Evolutionary conservation across 2,888 invertebrate species (phyloP).

Genomic region (Pristionchus maxplancki): DNA sequence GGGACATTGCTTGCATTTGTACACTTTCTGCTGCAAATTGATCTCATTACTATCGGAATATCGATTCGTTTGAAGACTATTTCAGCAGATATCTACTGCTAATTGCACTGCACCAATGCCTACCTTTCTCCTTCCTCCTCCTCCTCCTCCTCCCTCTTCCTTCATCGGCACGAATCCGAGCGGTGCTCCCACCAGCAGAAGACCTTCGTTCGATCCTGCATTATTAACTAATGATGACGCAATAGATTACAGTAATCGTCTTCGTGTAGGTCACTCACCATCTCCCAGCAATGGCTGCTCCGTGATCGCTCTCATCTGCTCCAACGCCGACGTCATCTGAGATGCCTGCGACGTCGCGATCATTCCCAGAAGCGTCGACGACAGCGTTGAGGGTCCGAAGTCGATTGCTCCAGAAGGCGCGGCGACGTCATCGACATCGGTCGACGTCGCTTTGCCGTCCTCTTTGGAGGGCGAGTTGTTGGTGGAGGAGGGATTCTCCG

Average conservation of each 20-base stretch:
- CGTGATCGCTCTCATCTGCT: slow-evolving; percentile 80
- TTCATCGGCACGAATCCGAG: neutral
- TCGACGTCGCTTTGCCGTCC: too few relatives aligned
- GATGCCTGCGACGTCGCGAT: neutral
- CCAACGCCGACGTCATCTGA: slow-evolving; percentile 61
- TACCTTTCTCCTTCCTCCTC: slow-evolving; percentile 67
- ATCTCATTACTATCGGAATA: neutral
- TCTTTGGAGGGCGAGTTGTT: neutral
- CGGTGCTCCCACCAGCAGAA: slow-evolving; percentile 82
- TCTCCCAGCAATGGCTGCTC: slow-evolving; percentile 81
- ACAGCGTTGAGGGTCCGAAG: slow-evolving; percentile 43
- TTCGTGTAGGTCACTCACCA: neutral
- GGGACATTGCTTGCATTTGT: slow-evolving; percentile 93
- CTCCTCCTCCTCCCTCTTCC: slow-evolving; percentile 55
- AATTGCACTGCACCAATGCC: too few relatives aligned
- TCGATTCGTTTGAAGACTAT: neutral
- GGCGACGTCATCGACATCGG: neutral
- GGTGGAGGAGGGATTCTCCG: neutral
- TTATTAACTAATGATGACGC: neutral
- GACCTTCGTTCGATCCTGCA: slow-evolving; percentile 20
- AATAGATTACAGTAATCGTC: neutral
- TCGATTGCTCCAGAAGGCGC: neutral
- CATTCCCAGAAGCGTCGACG: slow-evolving; percentile 38
- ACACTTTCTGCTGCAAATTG: slow-evolving; percentile 83
- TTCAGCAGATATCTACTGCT: too few relatives aligned